These are phyloP conservation scores for Silurus meridionalis DNA, from an alignment of 2,113 vertebrate species.

Conservation along the genomic window DNA sequence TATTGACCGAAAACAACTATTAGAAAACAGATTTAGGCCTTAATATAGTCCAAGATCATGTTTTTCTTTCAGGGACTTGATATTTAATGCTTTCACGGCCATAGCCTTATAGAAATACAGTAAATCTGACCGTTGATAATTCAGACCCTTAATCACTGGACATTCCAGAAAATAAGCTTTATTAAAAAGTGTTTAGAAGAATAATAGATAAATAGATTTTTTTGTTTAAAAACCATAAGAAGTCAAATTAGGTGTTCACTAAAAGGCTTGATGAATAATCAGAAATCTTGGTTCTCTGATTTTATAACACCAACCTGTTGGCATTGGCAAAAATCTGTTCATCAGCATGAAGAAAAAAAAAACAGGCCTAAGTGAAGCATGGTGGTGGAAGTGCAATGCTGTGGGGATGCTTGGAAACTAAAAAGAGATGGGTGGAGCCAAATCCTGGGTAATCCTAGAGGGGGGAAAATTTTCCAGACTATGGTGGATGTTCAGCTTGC, in stretches of 20 bases:
- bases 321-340: neutral
- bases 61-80: too few relatives aligned
- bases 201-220: neutral
- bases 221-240: neutral
- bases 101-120: too few relatives aligned
- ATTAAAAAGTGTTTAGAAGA: neutral
- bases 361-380: neutral
- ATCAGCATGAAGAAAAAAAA: neutral
- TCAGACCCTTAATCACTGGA: too few relatives aligned
- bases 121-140: too few relatives aligned
- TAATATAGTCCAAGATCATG: too few relatives aligned
- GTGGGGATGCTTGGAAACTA: neutral
- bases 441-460: neutral
- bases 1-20: too few relatives aligned
- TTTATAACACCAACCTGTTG: neutral
- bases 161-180: neutral
- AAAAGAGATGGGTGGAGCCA: neutral
- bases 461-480: neutral
- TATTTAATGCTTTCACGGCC: too few relatives aligned
- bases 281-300: neutral
- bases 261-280: neutral
- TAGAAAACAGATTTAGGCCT: too few relatives aligned
- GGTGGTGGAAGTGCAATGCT: neutral
- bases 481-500: neutral
- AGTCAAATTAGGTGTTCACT: neutral